Conservation (phyloP, 2,797 vertebrate genomes). For the Pithecia hirsuta region DNA sequence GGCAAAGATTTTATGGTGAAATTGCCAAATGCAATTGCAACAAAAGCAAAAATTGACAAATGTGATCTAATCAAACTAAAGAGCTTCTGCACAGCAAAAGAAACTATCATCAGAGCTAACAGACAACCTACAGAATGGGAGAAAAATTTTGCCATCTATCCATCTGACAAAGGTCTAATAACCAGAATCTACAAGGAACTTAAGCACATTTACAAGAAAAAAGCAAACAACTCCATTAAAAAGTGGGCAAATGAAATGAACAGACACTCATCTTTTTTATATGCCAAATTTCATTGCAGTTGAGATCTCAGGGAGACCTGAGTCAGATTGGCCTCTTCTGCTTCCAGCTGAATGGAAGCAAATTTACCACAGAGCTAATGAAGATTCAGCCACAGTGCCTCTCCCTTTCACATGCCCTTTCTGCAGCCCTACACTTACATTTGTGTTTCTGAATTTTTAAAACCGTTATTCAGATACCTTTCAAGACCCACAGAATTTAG, state of each 20-base stretch:
- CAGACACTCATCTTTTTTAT: not conserved
- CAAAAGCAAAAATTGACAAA: not conserved
- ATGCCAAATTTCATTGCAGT: not conserved
- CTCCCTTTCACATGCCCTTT: not conserved
- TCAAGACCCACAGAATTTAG: not conserved
- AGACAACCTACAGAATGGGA: not conserved
- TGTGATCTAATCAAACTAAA: not conserved
- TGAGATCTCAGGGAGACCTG: not conserved
- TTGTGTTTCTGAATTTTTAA: not conserved
- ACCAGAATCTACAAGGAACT: not conserved
- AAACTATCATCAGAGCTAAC: not conserved
- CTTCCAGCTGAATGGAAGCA: fast-evolving
- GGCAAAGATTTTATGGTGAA: not conserved
- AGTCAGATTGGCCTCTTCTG: too few species aligned
- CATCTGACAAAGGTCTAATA: not conserved
- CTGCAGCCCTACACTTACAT: not conserved
- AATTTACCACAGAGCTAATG: not conserved
- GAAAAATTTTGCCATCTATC: not conserved
- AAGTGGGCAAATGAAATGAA: not conserved
- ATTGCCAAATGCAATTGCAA: not conserved
- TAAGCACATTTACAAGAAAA: not conserved
- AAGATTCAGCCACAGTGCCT: fast-evolving
- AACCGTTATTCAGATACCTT: not conserved
- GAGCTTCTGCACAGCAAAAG: not conserved
- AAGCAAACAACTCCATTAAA: not conserved